phyloP scores from a whole-genome alignment of 2,113 vertebrate genomes.

The Oophaga pumilio region DNA sequence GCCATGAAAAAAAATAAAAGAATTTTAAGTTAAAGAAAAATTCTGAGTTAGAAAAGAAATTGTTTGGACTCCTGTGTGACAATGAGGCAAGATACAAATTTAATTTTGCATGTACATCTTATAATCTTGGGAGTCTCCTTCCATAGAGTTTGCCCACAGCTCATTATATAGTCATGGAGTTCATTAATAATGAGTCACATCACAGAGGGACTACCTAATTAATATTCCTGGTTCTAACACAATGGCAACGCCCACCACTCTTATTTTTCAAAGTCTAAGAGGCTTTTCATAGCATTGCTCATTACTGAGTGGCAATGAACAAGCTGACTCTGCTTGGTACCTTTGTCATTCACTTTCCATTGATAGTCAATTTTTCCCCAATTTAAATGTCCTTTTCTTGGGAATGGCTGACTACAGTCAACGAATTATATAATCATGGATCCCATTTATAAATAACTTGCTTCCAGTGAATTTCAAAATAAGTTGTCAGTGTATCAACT shows the following conservation, averaged over 20 bases:
- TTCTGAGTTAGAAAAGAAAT: too few relatives aligned
- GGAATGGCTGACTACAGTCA: slow-evolving; percentile 18
- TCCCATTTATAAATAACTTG: slow-evolving; percentile 36
- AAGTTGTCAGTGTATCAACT: slow-evolving; percentile 21
- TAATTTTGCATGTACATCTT: background rate
- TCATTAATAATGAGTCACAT: slow-evolving; percentile 1
- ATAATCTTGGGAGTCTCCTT: background rate
- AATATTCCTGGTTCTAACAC: slow-evolving; percentile 7
- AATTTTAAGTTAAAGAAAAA: too few relatives aligned
- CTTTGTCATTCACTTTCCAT: slow-evolving; percentile 50
- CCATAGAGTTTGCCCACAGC: background rate
- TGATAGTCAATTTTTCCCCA: slow-evolving; percentile 51
- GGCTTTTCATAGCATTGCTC: slow-evolving; percentile 21
- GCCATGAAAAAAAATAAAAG: too few relatives aligned
- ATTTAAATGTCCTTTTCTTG: slow-evolving; percentile 47
- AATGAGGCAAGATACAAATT: background rate
- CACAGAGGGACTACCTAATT: background rate
- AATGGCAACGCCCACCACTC: slow-evolving; percentile 14
- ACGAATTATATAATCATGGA: slow-evolving; percentile 12
- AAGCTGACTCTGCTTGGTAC: slow-evolving; percentile 44
- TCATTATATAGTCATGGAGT: background rate
- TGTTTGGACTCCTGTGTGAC: too few relatives aligned
- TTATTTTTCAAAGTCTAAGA: slow-evolving; percentile 39
- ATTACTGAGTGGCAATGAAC: slow-evolving; percentile 28
- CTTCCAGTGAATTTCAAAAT: background rate